These are phyloP conservation scores for Ranitomeya variabilis DNA, from an alignment of 2,113 vertebrate genomes.

Conservation along the genomic window DNA sequence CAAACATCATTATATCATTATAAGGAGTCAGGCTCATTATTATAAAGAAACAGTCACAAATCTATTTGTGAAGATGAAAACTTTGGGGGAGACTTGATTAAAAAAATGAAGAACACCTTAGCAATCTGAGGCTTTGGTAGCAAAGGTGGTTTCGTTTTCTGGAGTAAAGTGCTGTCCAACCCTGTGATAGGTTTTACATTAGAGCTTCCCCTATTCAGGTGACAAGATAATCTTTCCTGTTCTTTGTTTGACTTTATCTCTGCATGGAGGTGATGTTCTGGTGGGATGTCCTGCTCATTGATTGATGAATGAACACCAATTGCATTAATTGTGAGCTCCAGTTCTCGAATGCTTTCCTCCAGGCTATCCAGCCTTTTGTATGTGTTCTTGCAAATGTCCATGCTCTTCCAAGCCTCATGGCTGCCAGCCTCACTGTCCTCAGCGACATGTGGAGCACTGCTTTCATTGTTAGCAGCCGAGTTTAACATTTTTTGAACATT, in stretches of 20 bases:
- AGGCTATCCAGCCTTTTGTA: constrained; percentile 84
- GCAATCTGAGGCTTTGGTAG: constrained; percentile 79
- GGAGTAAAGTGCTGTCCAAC: not conserved
- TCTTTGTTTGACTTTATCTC: not conserved
- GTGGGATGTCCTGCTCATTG: not conserved
- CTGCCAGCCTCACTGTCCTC: not conserved
- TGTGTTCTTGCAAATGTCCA: constrained; percentile 63
- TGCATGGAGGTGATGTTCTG: not conserved
- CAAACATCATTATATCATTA: not conserved
- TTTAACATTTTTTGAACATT: constrained; percentile 12
- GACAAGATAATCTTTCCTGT: not conserved
- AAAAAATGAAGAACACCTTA: constrained; percentile 70
- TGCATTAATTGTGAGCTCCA: constrained; percentile 85
- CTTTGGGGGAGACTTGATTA: not conserved
- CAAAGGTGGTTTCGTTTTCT: constrained; percentile 73
- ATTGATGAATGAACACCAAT: constrained; percentile 71
- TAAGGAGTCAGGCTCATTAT: not conserved
- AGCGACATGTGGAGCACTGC: not conserved
- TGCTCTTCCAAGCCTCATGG: not conserved
- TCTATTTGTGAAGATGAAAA: not conserved
- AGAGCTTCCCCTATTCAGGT: not conserved
- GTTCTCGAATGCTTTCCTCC: constrained; percentile 88
- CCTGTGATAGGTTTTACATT: constrained; percentile 44
- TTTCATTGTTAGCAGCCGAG: not conserved
- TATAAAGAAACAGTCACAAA: not conserved